Base-by-base conservation (phyloP, 2,797 vertebrate genomes). In the Prunella strophiata region DNA sequence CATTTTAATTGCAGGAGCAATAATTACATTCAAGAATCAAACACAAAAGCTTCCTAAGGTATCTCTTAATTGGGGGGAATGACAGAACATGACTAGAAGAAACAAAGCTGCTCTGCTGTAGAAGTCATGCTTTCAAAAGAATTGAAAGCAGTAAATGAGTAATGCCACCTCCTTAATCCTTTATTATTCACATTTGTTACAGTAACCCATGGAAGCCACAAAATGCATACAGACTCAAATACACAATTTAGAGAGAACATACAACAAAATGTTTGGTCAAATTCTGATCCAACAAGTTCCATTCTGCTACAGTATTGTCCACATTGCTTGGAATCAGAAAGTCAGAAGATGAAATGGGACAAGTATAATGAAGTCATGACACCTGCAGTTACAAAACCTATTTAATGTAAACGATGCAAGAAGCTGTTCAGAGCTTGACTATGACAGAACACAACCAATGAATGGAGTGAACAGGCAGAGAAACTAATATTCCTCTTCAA, bases 1-100 rank as follows among this genome's bases (percentile, higher is more conserved):
- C 43, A 91, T 66, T 88, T 92, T 89, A 87, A 94, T 70, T 83
- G 72, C n/a, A 89, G 40, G 40, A 91, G 26, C 18, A 89, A 88
- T 83, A 88, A 87, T 32, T 63, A 30, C 20, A 85, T 77, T 88
- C 8, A 78, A 68, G 89, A 93, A 81, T 68, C 51, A 91, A 94
- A 90, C 30, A 50, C 7, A 1, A 88, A 94, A 72, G 20, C 25
- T 58, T 95, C 47, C 77, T 70, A 68, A 90, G 62, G 54, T 93
- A 52, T 43, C 42, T 52, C 54, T 52, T 65, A 61, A 83, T 0
- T 32, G 36, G 3, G 4, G 21, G 11, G 10, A 30, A 32, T 38
- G 20, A 78, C 66, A 77, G 5, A 7, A 76, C 20, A 73, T 1
- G 8, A 75, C 63, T 55, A 62, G 40, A 78, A 78, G 72, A 84